Conservation (phyloP, 2,888 invertebrate species). For the Aquatica leii region DNA sequence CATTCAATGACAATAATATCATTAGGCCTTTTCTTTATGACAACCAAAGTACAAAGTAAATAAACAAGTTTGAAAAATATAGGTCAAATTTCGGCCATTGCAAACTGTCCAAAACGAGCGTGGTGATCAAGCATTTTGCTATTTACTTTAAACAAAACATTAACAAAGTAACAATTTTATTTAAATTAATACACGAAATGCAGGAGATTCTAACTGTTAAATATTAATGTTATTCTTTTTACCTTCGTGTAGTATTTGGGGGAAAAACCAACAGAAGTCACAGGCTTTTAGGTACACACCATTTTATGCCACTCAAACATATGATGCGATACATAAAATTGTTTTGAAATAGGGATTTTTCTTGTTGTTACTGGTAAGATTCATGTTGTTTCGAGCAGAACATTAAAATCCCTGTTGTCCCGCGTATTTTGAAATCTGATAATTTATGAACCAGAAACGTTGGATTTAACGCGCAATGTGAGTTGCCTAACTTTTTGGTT, state of each 20-base stretch:
- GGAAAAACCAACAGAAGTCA: slow-evolving; percentile 50
- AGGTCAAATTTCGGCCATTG: slow-evolving; percentile 64
- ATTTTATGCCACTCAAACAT: slow-evolving; percentile 62
- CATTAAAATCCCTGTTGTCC: slow-evolving; percentile 26
- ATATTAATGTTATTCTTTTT: slow-evolving; percentile 44
- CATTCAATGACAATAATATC: no score
- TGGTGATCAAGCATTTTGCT: slow-evolving; percentile 57
- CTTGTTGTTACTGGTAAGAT: slow-evolving; percentile 21
- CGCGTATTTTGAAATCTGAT: slow-evolving; percentile 14
- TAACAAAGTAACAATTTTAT: slow-evolving; percentile 20
- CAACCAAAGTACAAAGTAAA: slow-evolving; percentile 21
- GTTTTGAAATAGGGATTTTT: slow-evolving; percentile 45
- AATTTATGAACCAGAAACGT: background rate
- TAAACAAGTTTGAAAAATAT: slow-evolving; percentile 53
- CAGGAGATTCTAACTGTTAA: slow-evolving; percentile 17
- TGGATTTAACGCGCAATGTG: background rate
- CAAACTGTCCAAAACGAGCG: slow-evolving; percentile 54
- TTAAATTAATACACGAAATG: slow-evolving; percentile 24
- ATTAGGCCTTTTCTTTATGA: no score
- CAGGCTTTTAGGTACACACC: slow-evolving; percentile 51
- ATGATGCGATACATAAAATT: slow-evolving; percentile 53
- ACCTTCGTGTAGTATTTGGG: slow-evolving; percentile 52
- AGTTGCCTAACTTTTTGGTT: no score
- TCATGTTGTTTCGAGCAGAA: slow-evolving; percentile 4
- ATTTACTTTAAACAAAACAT: slow-evolving; percentile 25